Conservation (phyloP, 2,888 invertebrate species). For the Amphiduros pacificus region DNA sequence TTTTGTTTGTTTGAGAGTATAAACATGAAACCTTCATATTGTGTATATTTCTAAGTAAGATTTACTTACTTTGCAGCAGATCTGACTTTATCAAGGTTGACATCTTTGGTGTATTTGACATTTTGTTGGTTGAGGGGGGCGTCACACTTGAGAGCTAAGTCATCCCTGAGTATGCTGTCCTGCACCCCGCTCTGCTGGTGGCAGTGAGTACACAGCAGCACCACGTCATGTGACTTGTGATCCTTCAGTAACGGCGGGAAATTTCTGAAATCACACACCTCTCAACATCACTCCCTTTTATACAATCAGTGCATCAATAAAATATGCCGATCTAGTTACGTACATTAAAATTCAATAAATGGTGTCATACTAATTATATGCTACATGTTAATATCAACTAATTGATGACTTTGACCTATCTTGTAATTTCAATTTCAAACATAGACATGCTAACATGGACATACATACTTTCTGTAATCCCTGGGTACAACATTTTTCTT, state of each 20-base stretch:
- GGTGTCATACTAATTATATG: no score
- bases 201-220: conserved; percentile 73
- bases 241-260: conserved; percentile 73
- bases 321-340: no score
- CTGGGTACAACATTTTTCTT: conserved; percentile 81
- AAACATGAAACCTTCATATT: no score
- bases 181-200: conserved; percentile 72
- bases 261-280: conserved; percentile 49
- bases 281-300: no score
- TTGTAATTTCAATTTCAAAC: no score
- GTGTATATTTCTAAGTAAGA: no score
- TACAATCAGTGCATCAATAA: no score
- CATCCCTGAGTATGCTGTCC: conserved; percentile 67
- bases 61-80: conserved; percentile 54
- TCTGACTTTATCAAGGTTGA: conserved; percentile 45
- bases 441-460: neutral
- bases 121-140: conserved; percentile 66
- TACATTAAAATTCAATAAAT: no score
- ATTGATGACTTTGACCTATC: no score
- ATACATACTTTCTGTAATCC: conserved; percentile 72
- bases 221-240: conserved; percentile 79
- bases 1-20: no score
- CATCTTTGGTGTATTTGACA: conserved; percentile 39
- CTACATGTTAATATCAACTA: no score
- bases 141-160: conserved; percentile 67